Base-by-base conservation (phyloP, 2,888 invertebrate species). In the Chironomus tentans region DNA sequence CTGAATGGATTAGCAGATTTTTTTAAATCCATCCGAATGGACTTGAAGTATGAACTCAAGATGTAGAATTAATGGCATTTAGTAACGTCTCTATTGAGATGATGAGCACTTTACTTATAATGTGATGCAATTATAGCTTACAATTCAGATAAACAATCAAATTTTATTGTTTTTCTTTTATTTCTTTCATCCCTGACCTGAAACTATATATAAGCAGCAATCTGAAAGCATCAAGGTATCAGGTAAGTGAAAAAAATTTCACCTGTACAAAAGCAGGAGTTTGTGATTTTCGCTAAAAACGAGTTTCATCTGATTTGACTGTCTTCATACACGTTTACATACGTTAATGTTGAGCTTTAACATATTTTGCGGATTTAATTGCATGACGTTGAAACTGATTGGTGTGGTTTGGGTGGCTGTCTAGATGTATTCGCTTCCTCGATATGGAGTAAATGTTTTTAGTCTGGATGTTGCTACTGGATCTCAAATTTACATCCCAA, bases 11-110 rank as follows among this genome's bases (percentile, higher is more conserved):
- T 56, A 22, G 65, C 24, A 24, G 21, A 4, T 65, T 65, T 65
- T 50, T 50, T 4, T 4, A 50, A 50, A 50, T 4, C 28, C 50
- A n/a, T 15, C 15, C 10, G 50, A 50, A n/a, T 56, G 56, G 56
- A 15, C 56, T 56, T 56, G 56, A 56, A 18, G 15, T 56, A 56
- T 56, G 6, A 18, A 7, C 7, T 56, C 18, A 56, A 15, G 56
- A 56, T 56, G 18, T 56, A 15, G 21, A 65, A 65, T 65, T 65
- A 22, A 65, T 65, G 65, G 65, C 65, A 65, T 65, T 65, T 65
- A 65, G 21, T 18, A 56, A 15, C 18, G 56, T 38, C 38, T 38
- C 38, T 38, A 38, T 38, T 38, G 38, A 56, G 15, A 38, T 56
- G 56, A 56, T 56, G 56, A 56, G 56, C 18, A 56, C 15, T 18